These are phyloP conservation scores for Mamestra brassicae DNA, from an alignment of 2,888 invertebrate genomes.

Conservation along the genomic window DNA sequence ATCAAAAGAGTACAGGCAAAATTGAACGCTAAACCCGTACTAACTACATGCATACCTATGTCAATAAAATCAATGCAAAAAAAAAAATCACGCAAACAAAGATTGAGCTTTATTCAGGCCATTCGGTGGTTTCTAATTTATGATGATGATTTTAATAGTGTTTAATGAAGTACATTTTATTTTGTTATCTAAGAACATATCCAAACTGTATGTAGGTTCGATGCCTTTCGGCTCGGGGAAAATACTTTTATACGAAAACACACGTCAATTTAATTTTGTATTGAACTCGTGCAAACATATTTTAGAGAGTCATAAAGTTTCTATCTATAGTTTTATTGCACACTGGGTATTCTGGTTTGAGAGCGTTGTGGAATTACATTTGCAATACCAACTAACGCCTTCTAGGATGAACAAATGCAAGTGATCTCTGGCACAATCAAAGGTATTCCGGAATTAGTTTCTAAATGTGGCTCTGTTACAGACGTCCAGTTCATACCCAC, in stretches of 20 bases:
- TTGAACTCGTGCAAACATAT: background rate
- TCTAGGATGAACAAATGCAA: conserved; percentile 1
- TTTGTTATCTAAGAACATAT: background rate
- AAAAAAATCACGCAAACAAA: too few species aligned
- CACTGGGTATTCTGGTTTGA: conserved; percentile 17
- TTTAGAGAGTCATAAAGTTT: background rate
- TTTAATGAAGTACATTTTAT: background rate
- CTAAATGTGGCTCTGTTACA: conserved; percentile 76
- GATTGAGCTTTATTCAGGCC: too few species aligned
- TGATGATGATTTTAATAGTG: too few species aligned
- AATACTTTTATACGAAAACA: background rate
- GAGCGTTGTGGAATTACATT: conserved; percentile 15
- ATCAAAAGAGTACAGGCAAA: too few species aligned
- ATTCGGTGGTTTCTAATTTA: too few species aligned
- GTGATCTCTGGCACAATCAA: background rate
- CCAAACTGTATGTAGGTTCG: background rate
- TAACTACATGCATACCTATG: too few species aligned
- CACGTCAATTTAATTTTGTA: background rate
- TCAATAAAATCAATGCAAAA: too few species aligned
- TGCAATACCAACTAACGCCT: background rate
- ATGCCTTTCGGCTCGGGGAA: background rate
- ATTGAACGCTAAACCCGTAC: too few species aligned
- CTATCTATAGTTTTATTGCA: conserved; percentile 15
- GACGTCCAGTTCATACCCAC: conserved; percentile 89
- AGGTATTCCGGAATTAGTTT: conserved; percentile 44